phyloP scores from a whole-genome alignment of 2,113 vertebrate genomes.

The Myrmecophaga tridactyla region DNA sequence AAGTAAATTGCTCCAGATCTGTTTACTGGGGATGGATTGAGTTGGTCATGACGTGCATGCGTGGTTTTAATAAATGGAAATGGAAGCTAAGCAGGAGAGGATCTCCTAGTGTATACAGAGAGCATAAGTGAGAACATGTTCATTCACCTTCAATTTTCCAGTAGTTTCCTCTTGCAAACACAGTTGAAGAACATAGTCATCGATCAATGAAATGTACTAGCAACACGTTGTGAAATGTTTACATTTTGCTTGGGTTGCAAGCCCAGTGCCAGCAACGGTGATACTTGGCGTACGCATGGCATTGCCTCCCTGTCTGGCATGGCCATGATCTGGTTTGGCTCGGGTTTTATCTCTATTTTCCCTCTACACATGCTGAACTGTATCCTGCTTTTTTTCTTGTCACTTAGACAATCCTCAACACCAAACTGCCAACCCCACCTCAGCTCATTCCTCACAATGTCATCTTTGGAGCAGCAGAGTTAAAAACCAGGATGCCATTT shows the following conservation, averaged over 20 bases:
- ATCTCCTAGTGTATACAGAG: neutral
- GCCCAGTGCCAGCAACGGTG: neutral
- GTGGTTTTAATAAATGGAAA: neutral
- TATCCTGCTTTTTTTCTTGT: neutral
- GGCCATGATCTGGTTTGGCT: neutral
- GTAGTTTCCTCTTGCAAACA: neutral
- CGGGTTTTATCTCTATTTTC: neutral
- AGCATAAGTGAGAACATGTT: fast-evolving
- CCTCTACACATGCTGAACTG: neutral
- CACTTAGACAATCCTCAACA: neutral
- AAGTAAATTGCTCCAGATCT: neutral
- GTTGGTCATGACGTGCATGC: fast-evolving
- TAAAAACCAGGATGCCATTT: neutral
- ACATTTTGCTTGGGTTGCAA: neutral
- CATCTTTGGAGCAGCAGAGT: neutral
- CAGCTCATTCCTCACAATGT: neutral
- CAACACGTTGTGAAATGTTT: neutral
- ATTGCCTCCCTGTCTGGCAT: neutral
- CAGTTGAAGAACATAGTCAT: neutral
- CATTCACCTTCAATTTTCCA: neutral
- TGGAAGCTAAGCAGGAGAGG: neutral
- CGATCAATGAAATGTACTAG: neutral
- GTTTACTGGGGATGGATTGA: neutral
- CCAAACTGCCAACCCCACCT: neutral
- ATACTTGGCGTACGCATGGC: fast-evolving